Base-by-base conservation (phyloP, 2,113 vertebrate species). In the Piaya cayana region DNA sequence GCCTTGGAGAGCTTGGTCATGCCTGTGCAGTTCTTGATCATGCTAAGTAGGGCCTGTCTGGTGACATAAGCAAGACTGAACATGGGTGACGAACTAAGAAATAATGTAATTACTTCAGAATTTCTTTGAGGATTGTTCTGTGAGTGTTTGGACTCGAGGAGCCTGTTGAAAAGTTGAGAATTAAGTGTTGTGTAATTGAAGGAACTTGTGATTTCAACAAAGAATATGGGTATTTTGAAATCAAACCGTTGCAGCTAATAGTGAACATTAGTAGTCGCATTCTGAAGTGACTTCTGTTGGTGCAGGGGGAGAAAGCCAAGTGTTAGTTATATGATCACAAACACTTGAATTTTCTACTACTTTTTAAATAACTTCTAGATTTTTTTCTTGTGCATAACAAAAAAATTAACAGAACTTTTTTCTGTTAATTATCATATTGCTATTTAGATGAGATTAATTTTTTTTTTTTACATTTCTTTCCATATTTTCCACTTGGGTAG, bases 121-220 rank as follows among this genome's bases (percentile, higher is more conserved):
- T 63, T 60, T 53, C 47, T 81, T 77, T 75, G 82, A 80, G 55
- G 16, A 29, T 52, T 20, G 2, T 68, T 16, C 64, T 79, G n/a
- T 90, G 58, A 43, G 34, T 63, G 32, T 64, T 8, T 5, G 47
- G 11, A 45, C 34, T 63, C 20, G 8, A 32, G 21, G 11, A 89
- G 5, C 17, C 23, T 81, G 39, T 69, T 67, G 56, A 63, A 7
- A 94, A 92, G 39, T 47, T 92, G 67, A 92, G 14, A 19, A 47
- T 86, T 81, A 58, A 3, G 1, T 70, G 29, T 69, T 69, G 22
- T 34, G 2, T 59, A 43, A 37, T 69, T 81, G 37, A 67, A 71
- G 59, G 53, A 68, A 86, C 59, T 23, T 18, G 81, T 95, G n/a
- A 91, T 95, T 75, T 91, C 95, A 86, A 82, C 82, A 93, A 82